Conservation (phyloP, 2,888 invertebrate species). For the Patella ulyssiponensis region DNA sequence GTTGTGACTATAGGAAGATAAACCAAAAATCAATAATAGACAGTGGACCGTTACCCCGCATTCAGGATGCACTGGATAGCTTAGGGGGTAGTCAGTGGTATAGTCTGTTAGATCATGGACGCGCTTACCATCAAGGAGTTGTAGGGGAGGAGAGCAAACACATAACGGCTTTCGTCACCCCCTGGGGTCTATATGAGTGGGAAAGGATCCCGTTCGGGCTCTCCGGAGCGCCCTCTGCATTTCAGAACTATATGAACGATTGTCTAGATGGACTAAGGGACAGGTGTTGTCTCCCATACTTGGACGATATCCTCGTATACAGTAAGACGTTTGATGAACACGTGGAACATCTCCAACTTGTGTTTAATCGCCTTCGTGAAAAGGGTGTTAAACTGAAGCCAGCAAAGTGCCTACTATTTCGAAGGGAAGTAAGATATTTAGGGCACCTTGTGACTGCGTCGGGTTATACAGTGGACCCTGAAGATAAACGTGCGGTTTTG, state of each 20-base stretch:
- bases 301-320: conserved; percentile 28
- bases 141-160: not conserved
- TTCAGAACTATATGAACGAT: conserved; percentile 24
- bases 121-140: conserved; percentile 27
- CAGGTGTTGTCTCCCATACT: conserved; percentile 18
- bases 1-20: conserved; percentile 15
- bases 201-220: conserved; percentile 22
- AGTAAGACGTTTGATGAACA: conserved; percentile 12
- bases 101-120: conserved; percentile 15
- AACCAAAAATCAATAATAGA: conserved; percentile 11
- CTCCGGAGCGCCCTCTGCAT: conserved; percentile 3
- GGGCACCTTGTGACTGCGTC: conserved; percentile 26
- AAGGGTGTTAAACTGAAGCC: conserved; percentile 26
- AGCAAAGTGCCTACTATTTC: conserved; percentile 20
- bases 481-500: conserved; percentile 22
- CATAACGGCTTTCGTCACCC: conserved; percentile 13
- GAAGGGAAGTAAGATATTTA: conserved; percentile 15
- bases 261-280: conserved; percentile 17
- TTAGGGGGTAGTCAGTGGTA: conserved; percentile 16
- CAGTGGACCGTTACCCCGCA: not conserved
- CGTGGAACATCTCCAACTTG: conserved; percentile 16
- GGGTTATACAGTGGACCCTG: conserved; percentile 24
- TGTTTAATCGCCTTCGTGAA: conserved; percentile 14
- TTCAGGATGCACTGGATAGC: conserved; percentile 2
- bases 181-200: conserved; percentile 35